Evolutionary conservation across 2,797 vertebrate species (phyloP).

Genomic region (Sebastes hubbsi): DNA sequence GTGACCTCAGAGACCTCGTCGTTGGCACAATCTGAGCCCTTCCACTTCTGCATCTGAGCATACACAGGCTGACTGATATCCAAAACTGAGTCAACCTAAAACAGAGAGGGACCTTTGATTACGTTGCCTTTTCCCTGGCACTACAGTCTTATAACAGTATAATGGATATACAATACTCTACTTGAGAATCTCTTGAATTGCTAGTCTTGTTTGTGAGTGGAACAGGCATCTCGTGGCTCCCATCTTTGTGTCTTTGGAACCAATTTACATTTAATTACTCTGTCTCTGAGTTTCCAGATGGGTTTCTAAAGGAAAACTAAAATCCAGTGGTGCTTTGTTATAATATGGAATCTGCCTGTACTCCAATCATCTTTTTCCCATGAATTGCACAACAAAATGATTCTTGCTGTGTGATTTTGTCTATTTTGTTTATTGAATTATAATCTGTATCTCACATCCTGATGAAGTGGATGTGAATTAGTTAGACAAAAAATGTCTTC

Average conservation of each 20-base stretch:
- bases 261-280: neutral
- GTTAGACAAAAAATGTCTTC: neutral
- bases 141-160: neutral
- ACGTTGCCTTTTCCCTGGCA: neutral
- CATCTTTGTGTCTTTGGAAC: neutral
- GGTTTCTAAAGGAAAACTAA: constrained; percentile 13
- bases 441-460: neutral
- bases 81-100: constrained; percentile 88
- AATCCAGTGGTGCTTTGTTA: constrained; percentile 5
- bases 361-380: neutral
- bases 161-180: neutral
- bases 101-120: constrained; percentile 21
- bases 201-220: neutral
- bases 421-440: neutral
- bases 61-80: constrained; percentile 95
- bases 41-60: constrained; percentile 89
- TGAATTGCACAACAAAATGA: neutral
- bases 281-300: constrained; percentile 21
- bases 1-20: constrained; percentile 89
- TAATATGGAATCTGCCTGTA: neutral
- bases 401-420: neutral
- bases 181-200: neutral
- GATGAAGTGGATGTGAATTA: neutral
- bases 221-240: neutral
- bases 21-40: constrained; percentile 87